Percentiles rank a stretch among this genome's conserved stretches.
These are phyloP conservation scores for Molothrus aeneus DNA, from an alignment of 2,797 vertebrate species.

Conservation along the genomic window DNA sequence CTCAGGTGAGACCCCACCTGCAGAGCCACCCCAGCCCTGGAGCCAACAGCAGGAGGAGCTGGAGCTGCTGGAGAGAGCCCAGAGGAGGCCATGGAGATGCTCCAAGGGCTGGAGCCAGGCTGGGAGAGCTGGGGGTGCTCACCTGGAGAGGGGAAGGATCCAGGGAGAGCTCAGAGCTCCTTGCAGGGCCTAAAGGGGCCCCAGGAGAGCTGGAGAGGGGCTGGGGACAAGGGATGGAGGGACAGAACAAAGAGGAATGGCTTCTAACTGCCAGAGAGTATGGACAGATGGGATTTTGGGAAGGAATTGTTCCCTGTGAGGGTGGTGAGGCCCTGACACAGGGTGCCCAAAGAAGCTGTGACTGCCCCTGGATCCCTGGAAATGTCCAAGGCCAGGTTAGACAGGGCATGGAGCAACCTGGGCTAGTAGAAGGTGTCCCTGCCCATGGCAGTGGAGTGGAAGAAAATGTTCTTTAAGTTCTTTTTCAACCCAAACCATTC, in stretches of 20 bases:
- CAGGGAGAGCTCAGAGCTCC: background rate
- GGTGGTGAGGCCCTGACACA: rapidly evolving
- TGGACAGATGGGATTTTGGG: rapidly evolving
- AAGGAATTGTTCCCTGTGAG: rapidly evolving
- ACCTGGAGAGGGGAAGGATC: background rate
- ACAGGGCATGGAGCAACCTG: rapidly evolving
- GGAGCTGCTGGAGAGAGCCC: background rate
- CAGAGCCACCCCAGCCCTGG: background rate
- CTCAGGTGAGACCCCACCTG: background rate
- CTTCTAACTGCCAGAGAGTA: background rate
- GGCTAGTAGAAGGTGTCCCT: no score
- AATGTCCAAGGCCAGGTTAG: rapidly evolving
- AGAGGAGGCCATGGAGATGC: rapidly evolving
- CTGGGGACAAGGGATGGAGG: rapidly evolving
- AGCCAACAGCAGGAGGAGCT: rapidly evolving
- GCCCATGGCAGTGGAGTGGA: rapidly evolving
- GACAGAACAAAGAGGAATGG: background rate
- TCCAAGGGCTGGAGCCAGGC: background rate
- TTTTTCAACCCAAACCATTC: background rate
- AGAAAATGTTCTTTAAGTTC: background rate
- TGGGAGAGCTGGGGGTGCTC: background rate
- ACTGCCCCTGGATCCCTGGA: background rate
- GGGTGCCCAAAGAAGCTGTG: background rate
- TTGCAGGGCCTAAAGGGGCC: rapidly evolving
- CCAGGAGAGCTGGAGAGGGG: background rate